Percentiles rank a stretch among this genome's conserved stretches.
phyloP scores from a whole-genome alignment of 2,797 vertebrate genomes.

The Gobionotothen gibberifrons region DNA sequence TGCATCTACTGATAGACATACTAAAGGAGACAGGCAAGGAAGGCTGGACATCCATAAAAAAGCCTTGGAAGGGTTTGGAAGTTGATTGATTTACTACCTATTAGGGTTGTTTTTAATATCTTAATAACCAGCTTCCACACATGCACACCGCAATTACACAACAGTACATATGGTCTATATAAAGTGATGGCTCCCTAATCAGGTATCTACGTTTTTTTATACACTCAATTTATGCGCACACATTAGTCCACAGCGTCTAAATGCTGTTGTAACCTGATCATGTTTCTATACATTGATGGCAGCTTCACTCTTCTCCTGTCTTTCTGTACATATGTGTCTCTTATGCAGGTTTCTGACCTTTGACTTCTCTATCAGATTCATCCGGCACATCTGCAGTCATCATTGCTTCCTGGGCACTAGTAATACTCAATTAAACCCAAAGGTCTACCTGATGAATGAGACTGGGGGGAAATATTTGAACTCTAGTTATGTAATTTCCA shows the following conservation, averaged over 20 bases:
- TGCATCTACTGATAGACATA: constrained; percentile 83
- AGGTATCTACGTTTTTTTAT: constrained; percentile 24
- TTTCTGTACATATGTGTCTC: constrained; percentile 69
- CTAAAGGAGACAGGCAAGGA: constrained; percentile 76
- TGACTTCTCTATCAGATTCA: constrained; percentile 74
- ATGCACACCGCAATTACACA: neutral
- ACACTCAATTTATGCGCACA: constrained; percentile 13
- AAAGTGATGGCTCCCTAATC: constrained; percentile 9
- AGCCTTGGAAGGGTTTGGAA: constrained; percentile 45
- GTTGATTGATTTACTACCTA: constrained; percentile 72
- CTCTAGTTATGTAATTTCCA: constrained; percentile 65
- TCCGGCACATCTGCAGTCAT: constrained; percentile 69
- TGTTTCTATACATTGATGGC: constrained; percentile 24
- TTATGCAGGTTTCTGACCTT: constrained; percentile 72
- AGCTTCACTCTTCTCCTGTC: constrained; percentile 44
- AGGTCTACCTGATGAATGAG: constrained; percentile 72
- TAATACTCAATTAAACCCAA: constrained; percentile 81
- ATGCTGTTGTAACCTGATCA: constrained; percentile 26
- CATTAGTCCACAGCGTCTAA: constrained; percentile 2
- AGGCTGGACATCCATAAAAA: constrained; percentile 65
- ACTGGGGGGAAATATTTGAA: constrained; percentile 57
- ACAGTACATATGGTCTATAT: constrained; percentile 5
- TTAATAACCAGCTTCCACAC: constrained; percentile 37
- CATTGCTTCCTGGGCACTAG: constrained; percentile 63
- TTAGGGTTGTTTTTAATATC: constrained; percentile 55